Base-by-base conservation (phyloP, 2,797 vertebrate genomes). In the Neosilurus mollespiculum region DNA sequence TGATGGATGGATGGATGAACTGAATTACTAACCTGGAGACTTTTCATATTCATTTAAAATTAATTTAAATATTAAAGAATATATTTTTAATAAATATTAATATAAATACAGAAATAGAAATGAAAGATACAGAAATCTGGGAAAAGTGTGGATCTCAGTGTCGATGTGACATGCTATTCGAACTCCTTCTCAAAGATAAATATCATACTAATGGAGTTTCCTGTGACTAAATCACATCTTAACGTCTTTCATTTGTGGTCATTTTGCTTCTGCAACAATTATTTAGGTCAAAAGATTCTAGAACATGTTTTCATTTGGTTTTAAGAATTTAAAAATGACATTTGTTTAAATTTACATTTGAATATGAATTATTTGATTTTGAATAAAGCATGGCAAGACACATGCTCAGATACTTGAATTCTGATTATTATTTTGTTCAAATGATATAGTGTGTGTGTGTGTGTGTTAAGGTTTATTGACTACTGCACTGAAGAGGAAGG, bases 401-500 rank as follows among this genome's bases (percentile, higher is more conserved):
- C 6, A 18, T 73, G 71, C 20, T 51, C 18, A 22, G 9, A 22
- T 70, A 12, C 4, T n/a, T 22, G 37, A n/a, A 70, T 70, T 67
- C 3, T 37, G 30, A 20, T 12, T 24, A 53, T 24, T 53, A 26
- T 53, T 58, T 34, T n/a, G 30, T 61, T 37, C 12, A 59, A 8
- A 43, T 43, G 43, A 16, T n/a, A 30, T 0, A 22, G 20, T 58
- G 3, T 81, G 53, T 76, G 12, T 76, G 22, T 85, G 34, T 75
- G 49, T 82, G 15, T 56, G 22, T 84, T 51, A 24, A 95, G 95
- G 80, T 95, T 95, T 84, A 92, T 95, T 78, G 26, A 91, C 78
- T 93, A 93, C 89, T 94, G 94, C 65, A 86, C 34, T 6, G 88
- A 92, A 0, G 65, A 89, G 37, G 88, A 86, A 9, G 93, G 93